phyloP scores from a whole-genome alignment of 1,140 invertebrate genomes.

The Formica selysi region DNA sequence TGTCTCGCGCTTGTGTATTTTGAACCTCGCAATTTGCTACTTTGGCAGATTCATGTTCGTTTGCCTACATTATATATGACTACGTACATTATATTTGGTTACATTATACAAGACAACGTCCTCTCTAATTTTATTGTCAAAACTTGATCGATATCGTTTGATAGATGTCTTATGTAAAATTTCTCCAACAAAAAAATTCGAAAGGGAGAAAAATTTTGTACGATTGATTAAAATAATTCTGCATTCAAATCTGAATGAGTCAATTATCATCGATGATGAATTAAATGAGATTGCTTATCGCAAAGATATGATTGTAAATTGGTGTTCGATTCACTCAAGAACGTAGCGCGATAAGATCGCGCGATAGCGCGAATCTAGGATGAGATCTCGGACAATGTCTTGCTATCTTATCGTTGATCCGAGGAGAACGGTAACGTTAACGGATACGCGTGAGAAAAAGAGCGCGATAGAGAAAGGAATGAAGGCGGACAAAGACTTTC shows the following conservation, averaged over 20 bases:
- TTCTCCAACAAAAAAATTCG: neutral
- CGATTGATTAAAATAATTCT: neutral
- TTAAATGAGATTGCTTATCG: neutral
- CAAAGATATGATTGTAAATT: slow-evolving; percentile 17
- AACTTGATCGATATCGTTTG: neutral
- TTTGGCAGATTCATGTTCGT: neutral
- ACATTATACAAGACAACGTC: neutral
- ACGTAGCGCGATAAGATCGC: neutral
- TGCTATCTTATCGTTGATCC: slow-evolving; percentile 47
- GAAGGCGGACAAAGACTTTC: slow-evolving; percentile 31
- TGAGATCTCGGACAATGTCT: slow-evolving; percentile 13
- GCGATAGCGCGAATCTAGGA: neutral
- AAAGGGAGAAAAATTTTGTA: neutral
- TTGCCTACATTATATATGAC: neutral
- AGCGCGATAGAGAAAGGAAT: slow-evolving; percentile 5
- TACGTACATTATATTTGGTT: neutral
- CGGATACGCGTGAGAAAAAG: slow-evolving; percentile 26
- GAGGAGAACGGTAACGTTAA: slow-evolving; percentile 48
- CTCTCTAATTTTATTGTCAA: neutral
- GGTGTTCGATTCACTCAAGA: slow-evolving; percentile 5
- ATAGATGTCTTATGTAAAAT: neutral
- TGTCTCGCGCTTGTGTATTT: neutral
- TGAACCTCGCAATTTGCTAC: neutral
- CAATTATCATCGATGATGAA: neutral
- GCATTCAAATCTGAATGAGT: neutral